Percentiles rank a stretch among this genome's conserved stretches.
Conservation (phyloP, 2,797 vertebrate genomes). For the Sylvia borin region DNA sequence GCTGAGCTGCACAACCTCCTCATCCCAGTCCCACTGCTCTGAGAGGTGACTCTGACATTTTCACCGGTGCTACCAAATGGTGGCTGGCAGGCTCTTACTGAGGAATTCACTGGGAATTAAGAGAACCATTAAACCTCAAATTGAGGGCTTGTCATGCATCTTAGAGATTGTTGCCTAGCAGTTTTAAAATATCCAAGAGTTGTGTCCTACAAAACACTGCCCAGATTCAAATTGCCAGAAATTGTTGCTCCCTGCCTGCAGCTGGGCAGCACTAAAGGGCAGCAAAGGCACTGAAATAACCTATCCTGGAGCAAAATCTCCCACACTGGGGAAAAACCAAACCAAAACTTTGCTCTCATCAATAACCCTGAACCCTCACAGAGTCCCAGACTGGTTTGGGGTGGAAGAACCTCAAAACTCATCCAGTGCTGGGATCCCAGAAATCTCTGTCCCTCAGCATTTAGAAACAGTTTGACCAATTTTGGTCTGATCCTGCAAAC, state of each 20-base stretch:
- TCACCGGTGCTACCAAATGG: not conserved
- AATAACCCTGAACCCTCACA: not conserved
- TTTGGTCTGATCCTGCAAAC: not conserved
- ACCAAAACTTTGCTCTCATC: not conserved
- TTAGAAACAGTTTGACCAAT: not conserved
- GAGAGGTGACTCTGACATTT: not conserved
- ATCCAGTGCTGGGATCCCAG: not conserved
- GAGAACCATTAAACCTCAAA: not conserved
- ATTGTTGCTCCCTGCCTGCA: not conserved
- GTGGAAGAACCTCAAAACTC: not conserved
- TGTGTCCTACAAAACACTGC: not conserved
- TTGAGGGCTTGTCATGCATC: not conserved
- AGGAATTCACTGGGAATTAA: not conserved
- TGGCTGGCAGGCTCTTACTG: not conserved
- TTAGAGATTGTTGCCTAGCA: not conserved
- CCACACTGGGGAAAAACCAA: not conserved
- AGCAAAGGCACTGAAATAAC: not conserved
- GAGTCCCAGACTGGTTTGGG: not conserved
- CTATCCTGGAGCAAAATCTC: not conserved
- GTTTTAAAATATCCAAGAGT: not conserved
- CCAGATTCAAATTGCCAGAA: not conserved
- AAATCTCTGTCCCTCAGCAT: not conserved
- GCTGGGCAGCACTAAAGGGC: not conserved
- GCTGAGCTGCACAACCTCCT: not conserved
- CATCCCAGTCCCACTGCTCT: not conserved